These are phyloP conservation scores for Leptodactylus fallax DNA, from an alignment of 2,797 vertebrate genomes.

Conservation along the genomic window DNA sequence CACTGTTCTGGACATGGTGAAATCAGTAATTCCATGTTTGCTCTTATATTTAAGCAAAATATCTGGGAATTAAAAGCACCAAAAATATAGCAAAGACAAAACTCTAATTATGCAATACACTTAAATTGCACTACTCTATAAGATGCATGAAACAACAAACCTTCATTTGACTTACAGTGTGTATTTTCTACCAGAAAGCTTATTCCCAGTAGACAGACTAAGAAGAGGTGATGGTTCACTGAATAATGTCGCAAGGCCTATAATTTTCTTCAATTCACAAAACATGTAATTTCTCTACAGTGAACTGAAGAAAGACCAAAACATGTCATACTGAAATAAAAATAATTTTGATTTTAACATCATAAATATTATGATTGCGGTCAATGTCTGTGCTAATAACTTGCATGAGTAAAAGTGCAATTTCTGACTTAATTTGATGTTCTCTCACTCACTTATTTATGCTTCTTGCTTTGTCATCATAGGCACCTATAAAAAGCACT, in stretches of 20 bases:
- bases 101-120: too few relatives aligned
- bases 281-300: conserved; percentile 22
- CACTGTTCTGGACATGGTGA: too few relatives aligned
- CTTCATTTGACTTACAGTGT: neutral
- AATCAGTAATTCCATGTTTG: too few relatives aligned
- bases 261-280: conserved; percentile 5
- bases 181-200: conserved; percentile 10
- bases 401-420: conserved; percentile 39
- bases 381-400: conserved; percentile 34
- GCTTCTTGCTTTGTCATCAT: conserved; percentile 21
- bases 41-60: too few relatives aligned
- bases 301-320: neutral
- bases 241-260: neutral
- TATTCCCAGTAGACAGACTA: conserved; percentile 3
- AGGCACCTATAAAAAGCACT: conserved; percentile 44
- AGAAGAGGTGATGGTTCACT: neutral
- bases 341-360: neutral
- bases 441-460: conserved; percentile 25
- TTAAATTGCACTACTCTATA: neutral
- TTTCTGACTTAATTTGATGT: conserved; percentile 30
- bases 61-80: too few relatives aligned
- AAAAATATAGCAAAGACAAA: too few relatives aligned
- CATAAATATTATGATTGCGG: conserved; percentile 33
- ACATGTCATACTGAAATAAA: conserved; percentile 11
- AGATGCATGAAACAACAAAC: neutral